phyloP scores from a whole-genome alignment of 1,140 invertebrate genomes.

The Paraescarpia echinospica region DNA sequence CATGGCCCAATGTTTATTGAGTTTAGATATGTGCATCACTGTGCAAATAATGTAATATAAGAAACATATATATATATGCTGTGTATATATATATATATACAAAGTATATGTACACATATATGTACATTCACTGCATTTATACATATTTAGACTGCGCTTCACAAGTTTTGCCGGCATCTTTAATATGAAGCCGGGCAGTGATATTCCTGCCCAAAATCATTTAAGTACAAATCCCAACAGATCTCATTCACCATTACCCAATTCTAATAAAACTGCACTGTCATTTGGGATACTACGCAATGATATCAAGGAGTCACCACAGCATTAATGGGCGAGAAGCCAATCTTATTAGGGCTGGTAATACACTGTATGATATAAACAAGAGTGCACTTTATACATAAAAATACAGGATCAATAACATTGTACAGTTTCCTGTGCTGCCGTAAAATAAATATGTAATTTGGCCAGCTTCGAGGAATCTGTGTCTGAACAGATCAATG shows the following conservation, averaged over 20 bases:
- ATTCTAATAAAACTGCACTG: background rate
- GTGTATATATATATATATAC: background rate
- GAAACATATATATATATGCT: background rate
- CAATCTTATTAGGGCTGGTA: background rate
- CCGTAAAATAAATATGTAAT: background rate
- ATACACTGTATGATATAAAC: background rate
- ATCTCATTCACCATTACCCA: background rate
- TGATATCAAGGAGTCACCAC: background rate
- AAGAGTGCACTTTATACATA: background rate
- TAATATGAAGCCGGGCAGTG: background rate
- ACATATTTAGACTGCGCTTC: background rate
- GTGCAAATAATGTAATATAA: background rate
- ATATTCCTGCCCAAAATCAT: background rate
- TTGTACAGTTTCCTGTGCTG: background rate
- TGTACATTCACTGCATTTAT: background rate
- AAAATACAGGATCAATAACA: background rate
- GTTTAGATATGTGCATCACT: background rate
- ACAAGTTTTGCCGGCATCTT: background rate
- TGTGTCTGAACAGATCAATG: background rate
- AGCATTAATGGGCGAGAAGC: background rate
- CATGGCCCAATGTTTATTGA: background rate
- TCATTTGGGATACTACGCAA: background rate
- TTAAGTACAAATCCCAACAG: background rate
- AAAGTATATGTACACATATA: background rate
- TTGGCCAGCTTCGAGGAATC: background rate